Base-by-base conservation (phyloP, 2,888 invertebrate species). In the Byasa hedistus region DNA sequence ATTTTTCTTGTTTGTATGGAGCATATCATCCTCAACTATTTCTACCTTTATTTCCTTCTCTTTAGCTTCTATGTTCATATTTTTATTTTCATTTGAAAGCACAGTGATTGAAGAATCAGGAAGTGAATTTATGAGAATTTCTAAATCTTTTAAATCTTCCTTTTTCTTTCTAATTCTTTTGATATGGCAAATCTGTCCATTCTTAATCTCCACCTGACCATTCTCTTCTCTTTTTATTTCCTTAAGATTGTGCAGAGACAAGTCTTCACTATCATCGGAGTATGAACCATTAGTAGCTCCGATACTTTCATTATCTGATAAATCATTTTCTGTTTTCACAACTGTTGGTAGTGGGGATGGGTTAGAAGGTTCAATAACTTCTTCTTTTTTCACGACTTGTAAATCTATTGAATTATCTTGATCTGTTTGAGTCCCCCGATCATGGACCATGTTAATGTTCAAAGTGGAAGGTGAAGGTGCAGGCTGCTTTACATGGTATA, bases 261-360 rank as follows among this genome's bases (percentile, higher is more conserved):
- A 73, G 56, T 81, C 77, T 65, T 91, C 85, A 58, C 90, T 90
- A 52, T 80, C 79, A 36, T 87, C 89, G 0, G 90, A 89, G 1
- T 76, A 79, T 3, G 73, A 60, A 39, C 75, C 69, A 7, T 70
- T 70, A 7, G 69, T 67, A 2, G 68, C 66, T 27, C 72, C 73
- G 24, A 78, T 77, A 39, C 75, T 71, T 36, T 79, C 77, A 3
- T 70, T 73, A 2, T 79, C 75, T 12, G 72, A 63, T 22, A 70
- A 71, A 59, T 69, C 68, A 52, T 73, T 74, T 70, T 89, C 87
- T 54, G 79, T 75, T 70, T 88, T 89, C 22, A 88, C 72, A 2
- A 73, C 70, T n/a, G 56, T 24, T 24, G 75, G 52, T 0, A 68
- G 71, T 5, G 78, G 68, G 5, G 71, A 62, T n/a, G 68, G 64